Percentiles rank a stretch among this genome's conserved stretches.
Evolutionary conservation across 2,113 vertebrate species (phyloP).

Genomic region (Eulacestoma nigropectus): DNA sequence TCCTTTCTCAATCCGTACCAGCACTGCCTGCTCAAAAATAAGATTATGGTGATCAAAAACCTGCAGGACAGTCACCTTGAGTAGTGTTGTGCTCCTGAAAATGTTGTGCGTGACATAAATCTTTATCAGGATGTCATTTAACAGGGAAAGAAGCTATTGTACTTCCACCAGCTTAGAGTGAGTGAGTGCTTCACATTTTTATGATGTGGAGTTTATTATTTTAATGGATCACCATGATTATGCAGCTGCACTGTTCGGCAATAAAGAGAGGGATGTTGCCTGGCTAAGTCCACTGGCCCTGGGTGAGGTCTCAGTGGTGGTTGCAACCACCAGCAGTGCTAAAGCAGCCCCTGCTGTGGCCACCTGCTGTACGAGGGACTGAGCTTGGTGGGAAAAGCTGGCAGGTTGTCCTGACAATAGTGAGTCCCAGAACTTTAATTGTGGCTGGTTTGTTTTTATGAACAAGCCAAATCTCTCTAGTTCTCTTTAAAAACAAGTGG

Average conservation of each 20-base stretch:
- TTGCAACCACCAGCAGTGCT: background rate
- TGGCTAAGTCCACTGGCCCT: background rate
- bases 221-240: slow-evolving; percentile 22
- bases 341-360: background rate
- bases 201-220: slow-evolving; percentile 33
- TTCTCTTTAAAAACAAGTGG: slow-evolving; percentile 1
- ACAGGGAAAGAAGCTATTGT: background rate
- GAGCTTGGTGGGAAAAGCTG: background rate
- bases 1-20: slow-evolving; percentile 18
- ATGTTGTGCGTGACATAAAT: background rate
- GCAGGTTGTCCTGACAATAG: background rate
- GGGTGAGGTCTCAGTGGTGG: background rate
- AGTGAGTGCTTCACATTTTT: background rate
- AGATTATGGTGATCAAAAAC: slow-evolving; percentile 29
- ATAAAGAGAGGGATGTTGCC: background rate
- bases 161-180: background rate
- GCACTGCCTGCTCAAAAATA: slow-evolving; percentile 11
- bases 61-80: slow-evolving; percentile 10
- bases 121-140: background rate
- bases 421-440: background rate
- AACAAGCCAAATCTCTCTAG: background rate
- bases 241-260: background rate
- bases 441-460: background rate
- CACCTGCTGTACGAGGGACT: background rate
- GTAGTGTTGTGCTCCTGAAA: background rate